phyloP scores from a whole-genome alignment of 2,113 vertebrate genomes.

The Limnothrissa miodon region DNA sequence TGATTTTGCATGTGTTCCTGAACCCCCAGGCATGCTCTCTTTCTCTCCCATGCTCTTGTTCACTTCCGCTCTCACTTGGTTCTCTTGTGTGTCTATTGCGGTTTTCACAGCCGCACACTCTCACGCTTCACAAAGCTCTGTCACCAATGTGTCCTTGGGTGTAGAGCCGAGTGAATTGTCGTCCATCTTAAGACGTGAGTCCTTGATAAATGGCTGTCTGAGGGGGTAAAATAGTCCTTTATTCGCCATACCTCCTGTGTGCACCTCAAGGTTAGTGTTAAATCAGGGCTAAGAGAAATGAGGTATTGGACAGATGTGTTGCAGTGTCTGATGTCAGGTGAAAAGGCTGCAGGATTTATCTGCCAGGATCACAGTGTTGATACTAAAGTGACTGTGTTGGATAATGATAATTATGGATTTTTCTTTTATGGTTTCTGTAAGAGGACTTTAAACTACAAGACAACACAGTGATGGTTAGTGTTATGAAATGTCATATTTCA shows the following conservation, averaged over 20 bases:
- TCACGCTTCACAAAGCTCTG: neutral
- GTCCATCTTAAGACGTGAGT: neutral
- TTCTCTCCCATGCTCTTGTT: too few species aligned
- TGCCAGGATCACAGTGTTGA: neutral
- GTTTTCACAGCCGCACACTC: neutral
- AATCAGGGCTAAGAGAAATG: conserved; percentile 19
- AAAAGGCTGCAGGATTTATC: neutral
- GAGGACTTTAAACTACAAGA: neutral
- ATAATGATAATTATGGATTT: neutral
- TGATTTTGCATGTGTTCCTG: neutral
- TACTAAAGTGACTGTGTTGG: neutral
- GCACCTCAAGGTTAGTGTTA: conserved; percentile 3
- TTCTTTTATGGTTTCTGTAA: neutral
- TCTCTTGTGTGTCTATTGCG: neutral
- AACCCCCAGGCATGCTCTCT: neutral
- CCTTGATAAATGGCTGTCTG: neutral
- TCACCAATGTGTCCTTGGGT: neutral
- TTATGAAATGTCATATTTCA: neutral
- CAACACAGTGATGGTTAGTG: neutral
- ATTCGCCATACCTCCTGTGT: neutral
- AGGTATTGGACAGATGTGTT: conserved; percentile 9
- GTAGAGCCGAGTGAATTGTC: neutral
- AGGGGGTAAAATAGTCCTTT: neutral
- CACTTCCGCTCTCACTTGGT: neutral
- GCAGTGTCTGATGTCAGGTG: conserved; percentile 7